Conservation (phyloP, 2,113 vertebrate species). For the Notechis scutatus region DNA sequence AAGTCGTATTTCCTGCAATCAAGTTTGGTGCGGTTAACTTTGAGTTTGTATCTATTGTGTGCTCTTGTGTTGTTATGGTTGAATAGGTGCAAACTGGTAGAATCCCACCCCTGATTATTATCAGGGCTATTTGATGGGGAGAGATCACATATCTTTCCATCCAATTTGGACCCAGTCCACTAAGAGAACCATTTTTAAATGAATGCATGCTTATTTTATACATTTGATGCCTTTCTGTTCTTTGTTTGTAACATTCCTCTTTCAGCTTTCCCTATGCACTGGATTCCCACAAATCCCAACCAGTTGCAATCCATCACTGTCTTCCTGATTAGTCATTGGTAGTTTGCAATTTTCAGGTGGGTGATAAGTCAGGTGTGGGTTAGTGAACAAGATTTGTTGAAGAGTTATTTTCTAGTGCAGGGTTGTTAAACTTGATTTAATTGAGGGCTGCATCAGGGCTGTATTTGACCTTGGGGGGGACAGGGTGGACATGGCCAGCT, state of each 20-base stretch:
- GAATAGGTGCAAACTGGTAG: too few relatives aligned
- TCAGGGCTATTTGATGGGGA: not conserved
- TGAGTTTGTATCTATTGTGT: too few relatives aligned
- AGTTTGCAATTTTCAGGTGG: not conserved
- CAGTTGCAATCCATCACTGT: not conserved
- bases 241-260: not conserved
- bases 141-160: not conserved
- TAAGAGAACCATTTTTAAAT: not conserved
- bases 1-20: too few relatives aligned
- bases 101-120: not conserved
- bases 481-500: too few relatives aligned
- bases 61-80: too few relatives aligned
- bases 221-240: not conserved
- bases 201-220: not conserved
- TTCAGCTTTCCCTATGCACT: not conserved
- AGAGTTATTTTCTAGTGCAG: slow-evolving; percentile 53
- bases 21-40: too few relatives aligned
- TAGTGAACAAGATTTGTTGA: not conserved
- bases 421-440: too few relatives aligned
- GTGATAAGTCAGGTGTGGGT: not conserved
- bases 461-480: too few relatives aligned
- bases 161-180: not conserved
- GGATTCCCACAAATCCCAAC: not conserved
- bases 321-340: not conserved
- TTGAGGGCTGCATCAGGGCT: too few relatives aligned